Base-by-base conservation (phyloP, 2,888 invertebrate species). In the Poecilobothrus nobilitatus region DNA sequence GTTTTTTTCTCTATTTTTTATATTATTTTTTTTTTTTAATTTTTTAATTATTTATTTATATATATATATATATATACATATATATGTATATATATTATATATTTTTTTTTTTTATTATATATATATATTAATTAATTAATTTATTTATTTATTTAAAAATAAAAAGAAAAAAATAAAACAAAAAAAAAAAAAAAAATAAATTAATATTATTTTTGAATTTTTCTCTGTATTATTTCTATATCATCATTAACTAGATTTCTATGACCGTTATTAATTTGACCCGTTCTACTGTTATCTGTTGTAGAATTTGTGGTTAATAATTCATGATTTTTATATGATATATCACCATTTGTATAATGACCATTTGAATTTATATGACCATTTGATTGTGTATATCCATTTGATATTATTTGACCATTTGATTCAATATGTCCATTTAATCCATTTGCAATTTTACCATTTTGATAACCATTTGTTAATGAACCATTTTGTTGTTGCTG, bases 141-240 rank as follows among this genome's bases (percentile, higher is more conserved):
- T 27, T 27, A 69, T 67, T 70, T 70, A 70, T 66, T 69, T 70
- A 71, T 37, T 37, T 37, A 37, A 37, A 37, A 8, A 27, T 4
- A 27, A 27, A 71, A 65, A 22, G 27, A 67, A 67, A 53, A 27
- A n/a, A n/a, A n/a, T n/a, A n/a, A n/a, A 63, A 41, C 34, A 66
- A 41, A 41, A 41, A 37, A 37, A 70, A n/a, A 64, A 37, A 63
- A 69, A 61, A 69, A 71, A 72, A 71, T 72, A 72, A 74, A 74
- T 74, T 75, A 77, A 77, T 80, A 80, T 81, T 81, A 81, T 80
- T 81, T 81, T 69, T 78, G 78, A 75, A 78, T 77, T 76, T 81
- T 81, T 71, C 81, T 76, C 73, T 81, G 80, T 69, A 77, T 79
- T 73, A 81, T 74, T 74, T 79, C 78, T 72, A 78, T 74, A 44